Evolutionary conservation across 2,113 vertebrate species (phyloP), one percentile per base, ranked within the genome.

Genomic region (Vidua macroura): DNA sequence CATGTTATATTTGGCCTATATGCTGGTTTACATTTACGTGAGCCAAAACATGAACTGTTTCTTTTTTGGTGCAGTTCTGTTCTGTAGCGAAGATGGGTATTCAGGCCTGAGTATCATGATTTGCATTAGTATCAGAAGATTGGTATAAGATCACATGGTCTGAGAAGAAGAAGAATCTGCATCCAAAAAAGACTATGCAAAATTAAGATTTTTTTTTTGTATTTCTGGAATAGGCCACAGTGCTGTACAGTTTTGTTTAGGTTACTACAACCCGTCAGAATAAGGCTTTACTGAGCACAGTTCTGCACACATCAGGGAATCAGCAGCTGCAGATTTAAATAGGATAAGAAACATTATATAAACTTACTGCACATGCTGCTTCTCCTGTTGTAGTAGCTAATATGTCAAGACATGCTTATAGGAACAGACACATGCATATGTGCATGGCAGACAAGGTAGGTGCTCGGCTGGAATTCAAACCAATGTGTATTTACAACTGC

Each of bases 251-350:
- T 84, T 84, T 79, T 73, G 75, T 80, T 78, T 79, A 73, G 3
- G 1, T 58, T 79, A 41, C 81, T 80, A n/a, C 14, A 10, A 49
- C 55, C 0, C 11, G 64, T 73, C 46, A 58, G 70, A 66, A 52
- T 41, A 79, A 52, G 55, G 59, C 62, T 94, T 30, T 76, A 35
- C 89, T 33, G 74, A 92, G 75, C 49, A 53, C 31, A 62, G 48
- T 90, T 95, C 91, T 95, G 93, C 93, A 85, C 84, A 73, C 89
- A 95, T 93, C 80, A 86, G 91, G 88, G 81, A 93, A 92, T 78
- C 89, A 92, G 95, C 95, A 95, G 95, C 94, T 95, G 94, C 77
- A 84, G 74, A 79, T 82, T 75, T 91, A 91, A 91, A 91, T 84
- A 92, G 78, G 58, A 39, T 92, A 64, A 74, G 83, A 85, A 93